These are phyloP conservation scores for Drosophila siamana DNA, from an alignment of 2,888 invertebrate genomes.

Conservation along the genomic window DNA sequence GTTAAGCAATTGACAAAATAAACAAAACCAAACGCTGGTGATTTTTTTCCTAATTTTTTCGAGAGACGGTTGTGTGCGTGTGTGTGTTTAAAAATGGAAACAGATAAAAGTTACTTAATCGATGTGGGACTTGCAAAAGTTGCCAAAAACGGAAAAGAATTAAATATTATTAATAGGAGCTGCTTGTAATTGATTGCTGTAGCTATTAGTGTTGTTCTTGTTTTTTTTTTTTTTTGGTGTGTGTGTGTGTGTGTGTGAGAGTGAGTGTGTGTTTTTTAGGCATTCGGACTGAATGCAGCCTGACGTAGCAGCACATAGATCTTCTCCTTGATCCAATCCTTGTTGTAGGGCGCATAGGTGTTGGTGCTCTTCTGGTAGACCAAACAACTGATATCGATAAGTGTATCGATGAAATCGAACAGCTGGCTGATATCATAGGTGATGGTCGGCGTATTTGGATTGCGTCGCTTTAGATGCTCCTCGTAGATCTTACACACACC, in stretches of 20 bases:
- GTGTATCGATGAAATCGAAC: slow-evolving; percentile 98
- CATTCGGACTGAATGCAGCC: slow-evolving; percentile 89
- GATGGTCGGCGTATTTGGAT: slow-evolving; percentile 98
- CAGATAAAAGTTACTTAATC: too few relatives aligned
- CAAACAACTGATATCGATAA: slow-evolving; percentile 97
- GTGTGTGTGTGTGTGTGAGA: slow-evolving; percentile 1
- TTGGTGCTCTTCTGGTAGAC: slow-evolving; percentile 98
- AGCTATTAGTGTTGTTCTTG: slow-evolving; percentile 9
- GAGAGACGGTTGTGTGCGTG: background rate
- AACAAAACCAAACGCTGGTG: slow-evolving; percentile 1
- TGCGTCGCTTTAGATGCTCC: slow-evolving; percentile 97
- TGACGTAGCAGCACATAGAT: slow-evolving; percentile 97
- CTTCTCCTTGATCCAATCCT: slow-evolving; percentile 99
- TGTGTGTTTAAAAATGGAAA: too few relatives aligned
- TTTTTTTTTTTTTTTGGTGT: slow-evolving; percentile 5
- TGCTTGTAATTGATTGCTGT: slow-evolving; percentile 1
- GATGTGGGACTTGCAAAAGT: background rate
- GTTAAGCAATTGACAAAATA: background rate
- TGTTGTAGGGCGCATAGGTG: slow-evolving; percentile 99
- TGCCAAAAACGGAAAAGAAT: background rate
- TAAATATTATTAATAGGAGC: background rate
- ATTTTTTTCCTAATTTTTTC: slow-evolving; percentile 5
- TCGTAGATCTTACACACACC: slow-evolving; percentile 99
- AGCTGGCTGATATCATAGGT: slow-evolving; percentile 99
- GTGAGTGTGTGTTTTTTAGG: slow-evolving; percentile 35